Base-by-base conservation (phyloP, 2,113 vertebrate species). In the Gymnocephalus cernua region DNA sequence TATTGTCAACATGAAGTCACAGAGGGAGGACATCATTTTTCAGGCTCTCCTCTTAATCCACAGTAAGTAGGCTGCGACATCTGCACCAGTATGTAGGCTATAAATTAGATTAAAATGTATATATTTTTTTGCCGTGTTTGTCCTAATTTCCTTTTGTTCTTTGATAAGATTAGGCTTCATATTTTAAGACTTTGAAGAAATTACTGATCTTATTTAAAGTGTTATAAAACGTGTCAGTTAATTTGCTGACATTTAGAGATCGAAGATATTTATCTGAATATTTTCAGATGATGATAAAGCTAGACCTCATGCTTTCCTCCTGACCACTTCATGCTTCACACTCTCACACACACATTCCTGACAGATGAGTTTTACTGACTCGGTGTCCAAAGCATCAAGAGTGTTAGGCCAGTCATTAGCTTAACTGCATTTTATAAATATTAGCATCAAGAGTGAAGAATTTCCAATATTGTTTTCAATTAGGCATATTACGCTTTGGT, bases 31-130 rank as follows among this genome's bases (percentile, higher is more conserved):
- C 79, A 38, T 81, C 21, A 13, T 89, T 68, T 21, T 89, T 15
- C 88, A 88, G 41, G 77, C 74, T 64, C 32, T 92, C 3, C 80
- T 92, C 44, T 48, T 86, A 12, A 86, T 89, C 74, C 78, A 88
- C 88, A 90, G 93, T 93, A 70, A 93, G 92, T 91, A 53, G 18
- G 3, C 66, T 76, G 32, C 2, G 4, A 29, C 29, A 15, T 53
- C 4, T 67, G 44, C 54, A 73, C 2, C 11, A 41, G 4, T 15
- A 11, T 3, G 9, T 2, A 11, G 8, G 10, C 2, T 41, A 23
- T 19, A 25, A 9, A 19, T 27, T 8, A 9, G 10, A 48, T 19
- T 35, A 29, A 45, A 65, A 44, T 58, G 25, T 32, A 32, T 50
- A 11, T 23, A 11, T 0, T 27, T 5, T 48, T 25, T 16, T 2